phyloP scores from a whole-genome alignment of 2,888 invertebrate species.

The Standfussiana lucernea region DNA sequence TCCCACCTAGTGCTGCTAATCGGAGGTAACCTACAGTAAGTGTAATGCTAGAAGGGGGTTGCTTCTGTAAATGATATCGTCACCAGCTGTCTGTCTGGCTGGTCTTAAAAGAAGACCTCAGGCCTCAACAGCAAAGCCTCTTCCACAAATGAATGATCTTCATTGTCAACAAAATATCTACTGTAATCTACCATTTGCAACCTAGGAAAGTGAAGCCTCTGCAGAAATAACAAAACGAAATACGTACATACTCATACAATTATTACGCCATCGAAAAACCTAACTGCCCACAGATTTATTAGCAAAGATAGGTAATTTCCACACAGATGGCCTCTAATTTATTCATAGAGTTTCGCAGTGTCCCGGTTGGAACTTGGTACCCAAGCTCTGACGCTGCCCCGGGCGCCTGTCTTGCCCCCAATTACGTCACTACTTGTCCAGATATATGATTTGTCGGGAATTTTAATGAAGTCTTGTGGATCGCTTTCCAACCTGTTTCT shows the following conservation, averaged over 20 bases:
- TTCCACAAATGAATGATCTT: not conserved
- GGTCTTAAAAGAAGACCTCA: not conserved
- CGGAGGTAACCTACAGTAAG: not conserved
- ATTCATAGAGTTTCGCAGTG: slow-evolving; percentile 79
- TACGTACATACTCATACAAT: slow-evolving; percentile 18
- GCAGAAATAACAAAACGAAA: not conserved
- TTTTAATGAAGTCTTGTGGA: slow-evolving; percentile 75
- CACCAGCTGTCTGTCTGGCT: not conserved
- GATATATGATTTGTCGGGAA: slow-evolving; percentile 78
- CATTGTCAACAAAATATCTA: not conserved
- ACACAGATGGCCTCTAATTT: slow-evolving; percentile 75
- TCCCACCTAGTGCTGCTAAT: not conserved
- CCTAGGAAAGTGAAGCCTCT: not conserved
- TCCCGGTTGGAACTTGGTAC: slow-evolving; percentile 60
- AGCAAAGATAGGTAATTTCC: slow-evolving; percentile 73
- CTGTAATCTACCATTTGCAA: not conserved
- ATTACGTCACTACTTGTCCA: slow-evolving; percentile 78
- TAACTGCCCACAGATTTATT: slow-evolving; percentile 64
- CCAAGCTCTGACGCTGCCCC: slow-evolving; percentile 68
- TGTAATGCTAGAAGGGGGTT: not conserved
- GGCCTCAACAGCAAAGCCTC: not conserved
- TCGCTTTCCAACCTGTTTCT: slow-evolving; percentile 60
- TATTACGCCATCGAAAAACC: slow-evolving; percentile 57
- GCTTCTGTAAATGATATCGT: not conserved
- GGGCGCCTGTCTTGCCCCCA: slow-evolving; percentile 69